phyloP scores from a whole-genome alignment of 2,888 invertebrate genomes.

The Physocephala rufipes region DNA sequence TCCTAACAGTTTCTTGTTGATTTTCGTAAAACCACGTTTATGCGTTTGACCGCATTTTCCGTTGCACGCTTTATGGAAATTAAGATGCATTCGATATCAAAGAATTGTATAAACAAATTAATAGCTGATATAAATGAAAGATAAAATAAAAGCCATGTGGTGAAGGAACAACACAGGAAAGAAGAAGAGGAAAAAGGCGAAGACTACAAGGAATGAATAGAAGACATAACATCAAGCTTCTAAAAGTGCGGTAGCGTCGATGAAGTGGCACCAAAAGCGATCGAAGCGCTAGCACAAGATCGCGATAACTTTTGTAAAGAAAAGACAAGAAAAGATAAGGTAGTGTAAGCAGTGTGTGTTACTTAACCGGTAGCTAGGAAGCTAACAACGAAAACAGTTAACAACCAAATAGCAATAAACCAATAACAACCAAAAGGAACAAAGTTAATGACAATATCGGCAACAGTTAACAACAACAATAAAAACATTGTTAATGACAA shows the following conservation, averaged over 20 bases:
- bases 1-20: not conserved
- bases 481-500: too few relatives aligned
- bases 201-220: too few relatives aligned
- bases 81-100: constrained; percentile 1
- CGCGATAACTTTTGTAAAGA: not conserved
- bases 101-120: constrained; percentile 19
- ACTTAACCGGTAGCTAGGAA: too few relatives aligned
- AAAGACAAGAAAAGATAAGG: too few relatives aligned
- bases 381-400: too few relatives aligned
- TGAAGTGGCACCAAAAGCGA: not conserved
- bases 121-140: not conserved
- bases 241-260: not conserved
- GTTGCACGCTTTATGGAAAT: constrained; percentile 28
- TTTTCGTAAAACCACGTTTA: constrained; percentile 18
- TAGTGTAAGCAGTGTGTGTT: too few relatives aligned
- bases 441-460: too few relatives aligned
- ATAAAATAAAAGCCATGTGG: constrained; percentile 6
- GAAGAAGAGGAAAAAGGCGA: not conserved
- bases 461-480: too few relatives aligned
- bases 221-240: not conserved
- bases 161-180: not conserved
- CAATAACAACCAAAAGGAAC: too few relatives aligned
- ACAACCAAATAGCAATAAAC: too few relatives aligned
- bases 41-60: constrained; percentile 29
- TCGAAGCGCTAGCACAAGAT: not conserved